Conservation (phyloP, 2,797 vertebrate genomes). For the Sebastes matsubarae region DNA sequence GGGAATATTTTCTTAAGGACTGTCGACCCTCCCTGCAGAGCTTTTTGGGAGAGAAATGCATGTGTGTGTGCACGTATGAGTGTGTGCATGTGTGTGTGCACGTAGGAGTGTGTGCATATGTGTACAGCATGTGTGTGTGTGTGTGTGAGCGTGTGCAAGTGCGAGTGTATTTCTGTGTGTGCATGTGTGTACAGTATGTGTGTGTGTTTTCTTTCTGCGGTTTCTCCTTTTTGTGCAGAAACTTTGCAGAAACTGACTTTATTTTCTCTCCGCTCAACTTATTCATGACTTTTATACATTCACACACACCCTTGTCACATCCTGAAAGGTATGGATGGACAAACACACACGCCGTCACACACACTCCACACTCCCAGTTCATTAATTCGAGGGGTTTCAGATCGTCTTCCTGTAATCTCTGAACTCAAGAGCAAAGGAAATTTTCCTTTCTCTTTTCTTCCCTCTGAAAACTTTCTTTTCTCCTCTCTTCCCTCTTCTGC, state of each 20-base stretch:
- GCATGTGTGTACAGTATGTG: constrained; percentile 2
- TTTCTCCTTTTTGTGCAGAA: constrained; percentile 10
- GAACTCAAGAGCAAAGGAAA: constrained; percentile 75
- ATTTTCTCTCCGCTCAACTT: constrained; percentile 2
- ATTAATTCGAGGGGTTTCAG: constrained; percentile 71
- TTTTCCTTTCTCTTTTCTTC: constrained; percentile 80
- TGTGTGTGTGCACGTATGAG: neutral
- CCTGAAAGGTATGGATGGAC: constrained; percentile 29
- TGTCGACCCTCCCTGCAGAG: constrained; percentile 78
- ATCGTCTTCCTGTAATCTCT: constrained; percentile 70
- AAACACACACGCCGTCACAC: constrained; percentile 9
- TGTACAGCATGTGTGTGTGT: constrained; percentile 6
- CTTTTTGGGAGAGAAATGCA: constrained; percentile 57
- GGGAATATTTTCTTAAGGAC: constrained; percentile 86
- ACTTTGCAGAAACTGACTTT: constrained; percentile 4
- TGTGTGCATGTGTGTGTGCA: neutral
- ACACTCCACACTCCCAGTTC: constrained; percentile 41
- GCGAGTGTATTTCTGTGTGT: constrained; percentile 2
- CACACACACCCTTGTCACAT: neutral
- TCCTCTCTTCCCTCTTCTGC: constrained; percentile 76
- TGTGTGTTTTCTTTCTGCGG: constrained; percentile 28
- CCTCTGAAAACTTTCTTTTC: constrained; percentile 81
- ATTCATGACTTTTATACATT: constrained; percentile 11
- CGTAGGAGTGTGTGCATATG: neutral
- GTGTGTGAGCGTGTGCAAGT: constrained; percentile 1